Percentiles rank a stretch among this genome's conserved stretches.
phyloP scores from a whole-genome alignment of 2,113 vertebrate species.

The Miniopterus natalensis region DNA sequence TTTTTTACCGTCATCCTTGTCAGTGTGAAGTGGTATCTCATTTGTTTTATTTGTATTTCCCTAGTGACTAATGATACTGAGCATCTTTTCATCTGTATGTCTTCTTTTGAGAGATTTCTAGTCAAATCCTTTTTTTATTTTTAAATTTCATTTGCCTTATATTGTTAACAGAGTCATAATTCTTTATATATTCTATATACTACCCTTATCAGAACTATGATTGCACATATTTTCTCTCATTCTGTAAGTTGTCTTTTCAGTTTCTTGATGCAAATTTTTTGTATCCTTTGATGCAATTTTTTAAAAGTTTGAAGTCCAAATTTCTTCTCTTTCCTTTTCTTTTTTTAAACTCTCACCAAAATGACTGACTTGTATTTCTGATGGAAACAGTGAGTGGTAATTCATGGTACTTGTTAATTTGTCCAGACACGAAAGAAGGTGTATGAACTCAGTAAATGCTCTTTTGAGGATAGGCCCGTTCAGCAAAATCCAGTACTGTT shows the following conservation, averaged over 20 bases:
- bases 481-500: neutral
- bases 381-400: conserved; percentile 7
- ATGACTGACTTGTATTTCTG: conserved; percentile 57
- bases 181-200: neutral
- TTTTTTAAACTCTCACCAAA: neutral
- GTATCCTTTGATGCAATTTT: neutral
- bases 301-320: neutral
- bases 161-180: neutral
- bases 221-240: neutral
- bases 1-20: neutral
- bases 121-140: neutral
- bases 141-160: conserved; percentile 5
- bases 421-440: conserved; percentile 4
- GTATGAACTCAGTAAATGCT: conserved; percentile 44
- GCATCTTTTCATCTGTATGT: neutral
- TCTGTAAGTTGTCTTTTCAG: neutral
- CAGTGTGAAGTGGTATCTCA: neutral
- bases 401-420: neutral
- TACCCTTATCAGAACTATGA: neutral
- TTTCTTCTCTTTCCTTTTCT: neutral
- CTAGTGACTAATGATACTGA: neutral
- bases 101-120: neutral
- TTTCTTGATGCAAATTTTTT: neutral
- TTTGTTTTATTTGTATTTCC: neutral
- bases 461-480: conserved; percentile 18